Evolutionary conservation across 2,113 vertebrate species (phyloP), one percentile per base, ranked within the genome.

Genomic region (Hiodon tergisus): DNA sequence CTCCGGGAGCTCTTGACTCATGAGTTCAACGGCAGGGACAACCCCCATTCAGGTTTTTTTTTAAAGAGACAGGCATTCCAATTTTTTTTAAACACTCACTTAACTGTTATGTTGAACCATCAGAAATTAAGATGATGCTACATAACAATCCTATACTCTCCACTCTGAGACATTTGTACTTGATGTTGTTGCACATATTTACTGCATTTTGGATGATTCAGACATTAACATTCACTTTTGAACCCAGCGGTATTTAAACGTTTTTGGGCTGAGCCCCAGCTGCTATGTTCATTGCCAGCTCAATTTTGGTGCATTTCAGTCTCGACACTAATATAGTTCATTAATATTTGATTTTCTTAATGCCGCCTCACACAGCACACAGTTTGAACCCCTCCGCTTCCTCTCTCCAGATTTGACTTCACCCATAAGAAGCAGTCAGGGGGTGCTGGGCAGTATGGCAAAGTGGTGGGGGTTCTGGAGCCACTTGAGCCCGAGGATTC

Each of bases 381-480:
- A 31, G 31, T 31, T 31, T 31, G 31, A 31, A 31, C 2, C 2
- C 31, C 7, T 6, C 52, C 52, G 9, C 10, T 9, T 69, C 57
- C 61, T 10, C 8, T 57, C 47, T 75, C 2, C 57, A 99, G 97
- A 81, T 99, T 99, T 86, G 94, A 98, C 2, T 99, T 91, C 76
- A 98, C 93, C 1, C 97, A 99, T 80, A 99, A 99, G 88, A 99
- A 90, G 73, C 97, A 99, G 82, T 88, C 87, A 0, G 97, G 97
- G 0, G 97, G 97, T 14, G 92, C 97, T 0, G 97, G 97, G 1
- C 97, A 99, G 84, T 99, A 87, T 0, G 97, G 97, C 47, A 99
- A 96, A 86, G 97, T 99, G 0, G 90, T 90, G 0, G 97, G 97
- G 0, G 81, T 91, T 6, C 83, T 99, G 0, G 94, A 98, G 84